A percentile compares a stretch with the other conserved stretches of the same genome.
Evolutionary conservation across 2,797 vertebrate species (phyloP).

Genomic region (Intellagama lesueurii): DNA sequence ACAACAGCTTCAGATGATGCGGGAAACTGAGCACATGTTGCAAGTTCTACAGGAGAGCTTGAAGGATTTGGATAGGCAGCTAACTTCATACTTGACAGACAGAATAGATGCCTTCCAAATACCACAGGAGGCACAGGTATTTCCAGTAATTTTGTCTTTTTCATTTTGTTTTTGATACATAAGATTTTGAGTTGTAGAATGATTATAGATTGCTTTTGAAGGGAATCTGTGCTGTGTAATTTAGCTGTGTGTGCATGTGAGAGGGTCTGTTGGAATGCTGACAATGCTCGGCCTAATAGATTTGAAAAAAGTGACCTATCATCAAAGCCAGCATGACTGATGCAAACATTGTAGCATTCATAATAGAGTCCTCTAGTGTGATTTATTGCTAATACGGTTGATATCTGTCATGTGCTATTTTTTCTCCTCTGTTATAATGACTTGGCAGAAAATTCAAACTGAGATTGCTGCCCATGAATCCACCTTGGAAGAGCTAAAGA

Average conservation of each 20-base stretch:
- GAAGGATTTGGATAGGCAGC: conserved; percentile 89
- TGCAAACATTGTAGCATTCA: conserved; percentile 31
- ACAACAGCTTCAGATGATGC: conserved; percentile 87
- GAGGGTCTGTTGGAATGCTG: background rate
- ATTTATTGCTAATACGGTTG: conserved; percentile 32
- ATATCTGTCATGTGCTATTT: conserved; percentile 24
- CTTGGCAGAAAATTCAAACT: conserved; percentile 89
- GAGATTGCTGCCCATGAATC: conserved; percentile 92
- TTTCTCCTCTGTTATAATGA: conserved; percentile 20
- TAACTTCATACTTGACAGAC: conserved; percentile 95
- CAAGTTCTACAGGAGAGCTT: conserved; percentile 91
- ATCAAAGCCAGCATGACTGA: conserved; percentile 17
- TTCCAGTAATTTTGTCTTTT: background rate
- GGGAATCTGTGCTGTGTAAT: background rate
- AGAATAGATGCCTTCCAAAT: conserved; percentile 94
- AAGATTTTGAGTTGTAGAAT: background rate
- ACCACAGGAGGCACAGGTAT: conserved; percentile 95
- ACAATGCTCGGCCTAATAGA: background rate
- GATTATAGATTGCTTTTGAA: conserved; percentile 1
- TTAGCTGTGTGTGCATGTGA: background rate
- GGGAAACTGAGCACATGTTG: conserved; percentile 88
- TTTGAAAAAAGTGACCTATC: conserved; percentile 36
- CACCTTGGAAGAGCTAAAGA: conserved; percentile 91
- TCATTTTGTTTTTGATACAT: background rate
- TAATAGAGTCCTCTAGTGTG: conserved; percentile 4